phyloP scores from a whole-genome alignment of 2,113 vertebrate genomes.

The Steatornis caripensis region DNA sequence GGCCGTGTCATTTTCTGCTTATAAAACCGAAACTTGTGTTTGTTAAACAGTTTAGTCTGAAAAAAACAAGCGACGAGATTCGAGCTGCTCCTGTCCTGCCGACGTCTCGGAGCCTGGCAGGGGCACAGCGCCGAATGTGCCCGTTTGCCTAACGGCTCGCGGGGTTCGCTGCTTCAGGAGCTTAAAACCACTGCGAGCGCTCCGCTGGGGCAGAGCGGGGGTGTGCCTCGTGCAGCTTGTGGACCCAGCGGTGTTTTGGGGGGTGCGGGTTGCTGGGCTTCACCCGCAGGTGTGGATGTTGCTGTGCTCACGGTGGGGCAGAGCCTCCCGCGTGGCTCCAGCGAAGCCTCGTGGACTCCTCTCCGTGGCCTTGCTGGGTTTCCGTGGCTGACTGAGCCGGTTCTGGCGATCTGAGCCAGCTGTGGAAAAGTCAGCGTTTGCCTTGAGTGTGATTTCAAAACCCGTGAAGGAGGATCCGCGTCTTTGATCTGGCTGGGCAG shows the following conservation, averaged over 20 bases:
- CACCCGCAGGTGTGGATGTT: not conserved
- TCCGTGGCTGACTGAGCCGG: not conserved
- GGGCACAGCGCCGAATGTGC: not conserved
- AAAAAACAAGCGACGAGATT: not conserved
- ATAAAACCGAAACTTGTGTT: not conserved
- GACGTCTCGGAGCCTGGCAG: not conserved
- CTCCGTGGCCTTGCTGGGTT: not conserved
- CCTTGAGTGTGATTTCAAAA: not conserved
- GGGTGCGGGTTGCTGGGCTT: not conserved
- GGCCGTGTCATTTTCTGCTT: not conserved
- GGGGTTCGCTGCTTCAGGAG: not conserved
- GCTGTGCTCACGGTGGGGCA: not conserved
- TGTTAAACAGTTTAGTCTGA: not conserved
- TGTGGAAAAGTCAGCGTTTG: not conserved
- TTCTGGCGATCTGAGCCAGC: not conserved
- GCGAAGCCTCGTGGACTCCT: fast-evolving
- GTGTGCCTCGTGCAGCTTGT: fast-evolving
- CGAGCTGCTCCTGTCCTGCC: not conserved
- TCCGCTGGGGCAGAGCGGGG: not conserved
- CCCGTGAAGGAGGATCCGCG: not conserved
- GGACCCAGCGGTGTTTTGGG: not conserved
- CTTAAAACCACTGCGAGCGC: too few relatives aligned
- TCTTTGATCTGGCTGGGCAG: constrained; percentile 1
- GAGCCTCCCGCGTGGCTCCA: not conserved
- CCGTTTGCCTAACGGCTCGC: fast-evolving